Base-by-base conservation (phyloP, 2,888 invertebrate genomes). In the Synanthedon andrenaeformis region DNA sequence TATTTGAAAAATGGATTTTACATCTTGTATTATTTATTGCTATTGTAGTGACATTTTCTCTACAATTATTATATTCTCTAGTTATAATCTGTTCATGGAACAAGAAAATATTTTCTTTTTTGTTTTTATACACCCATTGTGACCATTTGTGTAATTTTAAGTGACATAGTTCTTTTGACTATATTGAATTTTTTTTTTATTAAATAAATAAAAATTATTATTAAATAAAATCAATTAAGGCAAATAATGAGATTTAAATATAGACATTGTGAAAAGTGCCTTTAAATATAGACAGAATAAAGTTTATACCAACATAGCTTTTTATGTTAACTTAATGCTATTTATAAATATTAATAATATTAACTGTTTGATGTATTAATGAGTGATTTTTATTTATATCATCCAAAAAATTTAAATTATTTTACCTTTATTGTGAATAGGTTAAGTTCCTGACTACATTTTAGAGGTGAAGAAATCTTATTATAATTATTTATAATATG, bases 251-350 rank as follows among this genome's bases (percentile, higher is more conserved):
- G 69, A 64, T 76, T 51, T 78, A 79, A 76, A 71, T 66, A 80
- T 83, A 82, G 80, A 83, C 75, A 84, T 80, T 85, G 82, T 82
- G 84, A 77, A 83, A 86, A 87, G 87, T 87, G 87, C 87, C 87
- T 86, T 87, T 84, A 79, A 80, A 81, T 75, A 80, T 83, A 85
- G 81, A 83, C 74, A 77, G 79, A 83, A 78, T 83, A 86, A 86
- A 84, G 74, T 85, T 85, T 86, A 85, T 87, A 86, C 83, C 79
- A 78, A 83, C 79, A 84, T 85, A 86, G 85, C 83, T 86, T 85
- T 84, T 85, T 87, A 86, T 84, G 86, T 86, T 87, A 82, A 81
- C 76, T 81, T 83, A 78, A 85, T 82, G 83, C 84, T 87, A 85
- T 86, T 85, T 85, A 86, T 83, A 82, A 83, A 81, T 76, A 83